phyloP scores from a whole-genome alignment of 2,797 vertebrate genomes.

The Lemur catta region DNA sequence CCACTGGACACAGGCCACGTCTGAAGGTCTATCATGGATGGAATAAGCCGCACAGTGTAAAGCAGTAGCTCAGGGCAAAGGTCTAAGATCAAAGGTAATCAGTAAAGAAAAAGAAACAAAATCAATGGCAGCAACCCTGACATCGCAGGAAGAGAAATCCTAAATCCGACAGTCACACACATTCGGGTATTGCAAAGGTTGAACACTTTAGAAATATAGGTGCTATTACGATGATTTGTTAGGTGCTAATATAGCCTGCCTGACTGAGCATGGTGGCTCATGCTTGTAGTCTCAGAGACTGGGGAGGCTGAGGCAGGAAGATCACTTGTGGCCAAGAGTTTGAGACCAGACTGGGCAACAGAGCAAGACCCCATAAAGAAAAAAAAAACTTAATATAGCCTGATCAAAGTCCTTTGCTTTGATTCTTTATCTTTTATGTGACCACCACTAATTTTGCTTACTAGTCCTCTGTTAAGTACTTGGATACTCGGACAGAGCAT shows the following conservation, averaged over 20 bases:
- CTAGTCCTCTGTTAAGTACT: not conserved
- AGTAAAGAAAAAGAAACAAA: not conserved
- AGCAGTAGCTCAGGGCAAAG: not conserved
- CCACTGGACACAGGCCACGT: not conserved
- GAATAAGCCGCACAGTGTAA: not conserved
- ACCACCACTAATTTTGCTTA: not conserved
- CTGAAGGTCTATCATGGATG: not conserved
- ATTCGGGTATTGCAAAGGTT: not conserved
- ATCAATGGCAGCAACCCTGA: not conserved
- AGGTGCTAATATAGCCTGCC: not conserved
- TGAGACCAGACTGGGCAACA: not conserved
- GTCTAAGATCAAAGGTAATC: not conserved
- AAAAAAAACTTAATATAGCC: not conserved
- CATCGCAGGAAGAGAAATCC: not conserved
- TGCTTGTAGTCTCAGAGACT: not conserved
- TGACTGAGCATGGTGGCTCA: not conserved
- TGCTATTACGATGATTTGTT: not conserved
- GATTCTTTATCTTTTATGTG: not conserved
- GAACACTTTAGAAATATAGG: not conserved
- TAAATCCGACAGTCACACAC: not conserved
- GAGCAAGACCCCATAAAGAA: not conserved
- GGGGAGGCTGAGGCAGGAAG: not conserved
- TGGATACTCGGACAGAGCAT: not conserved
- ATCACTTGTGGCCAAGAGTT: not conserved
- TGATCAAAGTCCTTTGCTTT: not conserved